Evolutionary conservation across 2,113 vertebrate species (phyloP), one percentile per base, ranked within the genome.

Genomic region (Vimba vimba): DNA sequence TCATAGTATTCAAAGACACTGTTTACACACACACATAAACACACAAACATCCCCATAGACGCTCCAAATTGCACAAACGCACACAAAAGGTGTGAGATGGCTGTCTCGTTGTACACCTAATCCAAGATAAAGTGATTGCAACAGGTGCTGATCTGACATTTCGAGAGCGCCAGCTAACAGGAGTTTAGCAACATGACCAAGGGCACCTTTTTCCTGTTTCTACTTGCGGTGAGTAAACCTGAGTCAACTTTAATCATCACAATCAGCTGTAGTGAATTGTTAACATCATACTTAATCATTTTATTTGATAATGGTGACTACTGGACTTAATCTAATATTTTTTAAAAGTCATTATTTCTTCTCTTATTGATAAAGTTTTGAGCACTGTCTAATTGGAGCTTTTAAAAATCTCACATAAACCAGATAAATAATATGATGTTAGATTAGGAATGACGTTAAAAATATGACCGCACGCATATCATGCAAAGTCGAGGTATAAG

Each of bases 181-280:
- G 27, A 69, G 27, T 3, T 0, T 10, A 43, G 55, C 36, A 71
- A 23, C 74, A 80, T 86, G 86, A 86, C 39, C 45, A 93, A 91
- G 90, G 89, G 52, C 86, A 83, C 47, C 11, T 5, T 87, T 76
- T 45, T 33, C 25, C 47, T 93, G 21, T 79, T 93, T 89, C 60
- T 84, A 30, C 74, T 94, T 10, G 1, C 91, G 80, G 93, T 95
- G 85, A 81, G 93, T 13, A 50, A 47, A 45, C 15, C n/a, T 55
- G 45, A 15, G 81, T 69, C 23, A 55, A n/a, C 12, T 73, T 6
- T 55, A 57, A n/a, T 57, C 25, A 19, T n/a, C 11, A 59, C 2
- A n/a, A n/a, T 80, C 13, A 7, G 4, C 10, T n/a, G 23, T 64
- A 36, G 19, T 45, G 33, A 3, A 27, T 62, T 3, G 27, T 4